Evolutionary conservation across 2,888 invertebrate species (phyloP).

Genomic region (Aleiodes leptofemur): DNA sequence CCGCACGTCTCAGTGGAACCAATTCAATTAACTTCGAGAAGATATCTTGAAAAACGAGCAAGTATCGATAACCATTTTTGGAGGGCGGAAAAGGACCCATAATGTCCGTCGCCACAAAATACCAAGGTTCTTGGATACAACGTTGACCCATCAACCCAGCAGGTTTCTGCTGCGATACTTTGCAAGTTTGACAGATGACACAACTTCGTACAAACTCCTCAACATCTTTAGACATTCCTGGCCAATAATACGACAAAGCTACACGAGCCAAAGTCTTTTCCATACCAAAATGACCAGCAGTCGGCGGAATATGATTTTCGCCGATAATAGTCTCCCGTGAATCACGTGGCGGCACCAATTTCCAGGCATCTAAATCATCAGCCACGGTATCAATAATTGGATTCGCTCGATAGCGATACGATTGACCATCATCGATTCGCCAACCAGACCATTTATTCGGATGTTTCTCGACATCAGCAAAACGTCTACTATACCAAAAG

Average conservation of each 20-base stretch:
- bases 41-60: constrained; percentile 41
- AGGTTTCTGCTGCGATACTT: no score
- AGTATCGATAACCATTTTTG: constrained; percentile 14
- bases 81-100: neutral
- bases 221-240: no score
- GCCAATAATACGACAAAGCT: no score
- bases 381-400: neutral
- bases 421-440: constrained; percentile 17
- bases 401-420: constrained; percentile 40
- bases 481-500: no score
- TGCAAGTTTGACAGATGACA: no score
- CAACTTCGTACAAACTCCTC: no score
- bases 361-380: constrained; percentile 50
- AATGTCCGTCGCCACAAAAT: no score
- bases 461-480: neutral
- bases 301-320: neutral
- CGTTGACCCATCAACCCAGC: no score
- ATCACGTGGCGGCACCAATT: constrained; percentile 45
- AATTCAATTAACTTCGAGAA: constrained; percentile 12
- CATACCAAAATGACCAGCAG: no score
- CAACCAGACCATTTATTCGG: constrained; percentile 36
- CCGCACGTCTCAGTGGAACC: neutral
- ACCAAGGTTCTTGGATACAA: no score
- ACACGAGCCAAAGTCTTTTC: no score
- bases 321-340: constrained; percentile 25